Evolutionary conservation across 2,113 vertebrate genomes (phyloP).

Genomic region (Mohoua ochrocephala): DNA sequence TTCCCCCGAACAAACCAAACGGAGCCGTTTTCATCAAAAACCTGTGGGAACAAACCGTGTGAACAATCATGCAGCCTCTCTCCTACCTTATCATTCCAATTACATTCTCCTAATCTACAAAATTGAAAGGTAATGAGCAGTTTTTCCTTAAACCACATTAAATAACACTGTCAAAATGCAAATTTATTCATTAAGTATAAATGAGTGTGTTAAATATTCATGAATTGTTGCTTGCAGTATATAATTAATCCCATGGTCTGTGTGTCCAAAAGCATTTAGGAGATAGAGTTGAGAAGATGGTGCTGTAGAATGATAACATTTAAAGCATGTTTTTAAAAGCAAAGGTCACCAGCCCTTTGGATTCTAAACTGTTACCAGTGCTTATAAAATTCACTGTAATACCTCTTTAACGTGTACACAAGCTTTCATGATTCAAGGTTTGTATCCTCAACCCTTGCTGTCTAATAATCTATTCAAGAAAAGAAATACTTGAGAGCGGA

Average conservation of each 20-base stretch:
- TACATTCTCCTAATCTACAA: constrained; percentile 74
- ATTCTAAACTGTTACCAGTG: constrained; percentile 20
- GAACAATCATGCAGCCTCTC: constrained; percentile 44
- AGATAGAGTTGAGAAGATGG: constrained; percentile 30
- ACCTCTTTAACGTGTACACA: neutral
- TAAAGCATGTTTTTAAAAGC: constrained; percentile 37
- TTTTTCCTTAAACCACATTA: constrained; percentile 81
- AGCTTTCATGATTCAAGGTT: constrained; percentile 12
- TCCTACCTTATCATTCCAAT: constrained; percentile 72
- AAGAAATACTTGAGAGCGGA: constrained; percentile 51
- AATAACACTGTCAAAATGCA: constrained; percentile 83
- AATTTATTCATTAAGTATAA: constrained; percentile 86
- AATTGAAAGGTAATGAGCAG: constrained; percentile 79
- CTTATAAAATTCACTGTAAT: constrained; percentile 33
- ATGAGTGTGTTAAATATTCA: constrained; percentile 83
- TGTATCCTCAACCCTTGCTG: neutral
- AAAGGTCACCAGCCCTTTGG: constrained; percentile 23
- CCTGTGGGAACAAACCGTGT: neutral
- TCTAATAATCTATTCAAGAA: constrained; percentile 40
- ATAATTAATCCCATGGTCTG: constrained; percentile 80
- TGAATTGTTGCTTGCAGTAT: constrained; percentile 77
- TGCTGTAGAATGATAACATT: constrained; percentile 44
- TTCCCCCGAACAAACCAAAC: neutral
- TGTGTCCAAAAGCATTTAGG: constrained; percentile 73
- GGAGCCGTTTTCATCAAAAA: neutral